A percentile compares a stretch with the other conserved stretches of the same genome.
Evolutionary conservation across 1,140 invertebrate species (phyloP).

Genomic region (Lutraria rhynchaena): DNA sequence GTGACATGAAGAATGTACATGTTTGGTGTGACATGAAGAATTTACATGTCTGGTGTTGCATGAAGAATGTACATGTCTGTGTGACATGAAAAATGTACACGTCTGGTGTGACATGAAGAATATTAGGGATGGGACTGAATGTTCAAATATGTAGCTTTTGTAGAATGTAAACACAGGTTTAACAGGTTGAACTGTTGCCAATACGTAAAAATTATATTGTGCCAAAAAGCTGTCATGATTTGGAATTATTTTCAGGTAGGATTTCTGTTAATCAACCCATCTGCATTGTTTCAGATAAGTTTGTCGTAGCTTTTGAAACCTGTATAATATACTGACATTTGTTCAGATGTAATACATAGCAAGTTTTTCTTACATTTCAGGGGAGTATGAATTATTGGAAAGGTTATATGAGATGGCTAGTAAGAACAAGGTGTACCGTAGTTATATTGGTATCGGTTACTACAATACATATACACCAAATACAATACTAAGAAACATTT

Average conservation of each 20-base stretch:
- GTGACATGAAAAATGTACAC: too few relatives aligned
- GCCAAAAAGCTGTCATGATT: too few relatives aligned
- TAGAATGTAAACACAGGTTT: too few relatives aligned
- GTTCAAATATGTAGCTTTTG: too few relatives aligned
- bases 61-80: too few relatives aligned
- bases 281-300: not conserved
- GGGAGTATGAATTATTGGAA: slow-evolving; percentile 94
- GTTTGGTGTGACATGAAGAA: too few relatives aligned
- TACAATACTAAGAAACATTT: slow-evolving; percentile 97
- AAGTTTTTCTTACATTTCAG: slow-evolving; percentile 84
- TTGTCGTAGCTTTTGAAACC: not conserved
- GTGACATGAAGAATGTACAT: too few relatives aligned
- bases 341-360: not conserved
- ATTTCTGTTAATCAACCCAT: not conserved
- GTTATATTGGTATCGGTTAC: slow-evolving; percentile 99
- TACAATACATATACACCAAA: slow-evolving; percentile 98
- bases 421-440: slow-evolving; percentile 96
- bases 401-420: slow-evolving; percentile 90
- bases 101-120: too few relatives aligned
- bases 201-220: too few relatives aligned
- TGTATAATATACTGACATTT: not conserved
- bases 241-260: not conserved
- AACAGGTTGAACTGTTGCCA: too few relatives aligned
- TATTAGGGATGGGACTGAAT: too few relatives aligned
- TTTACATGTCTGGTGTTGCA: too few relatives aligned